These are phyloP conservation scores for Sialia sialis DNA, from an alignment of 2,113 vertebrate genomes.

Conservation along the genomic window DNA sequence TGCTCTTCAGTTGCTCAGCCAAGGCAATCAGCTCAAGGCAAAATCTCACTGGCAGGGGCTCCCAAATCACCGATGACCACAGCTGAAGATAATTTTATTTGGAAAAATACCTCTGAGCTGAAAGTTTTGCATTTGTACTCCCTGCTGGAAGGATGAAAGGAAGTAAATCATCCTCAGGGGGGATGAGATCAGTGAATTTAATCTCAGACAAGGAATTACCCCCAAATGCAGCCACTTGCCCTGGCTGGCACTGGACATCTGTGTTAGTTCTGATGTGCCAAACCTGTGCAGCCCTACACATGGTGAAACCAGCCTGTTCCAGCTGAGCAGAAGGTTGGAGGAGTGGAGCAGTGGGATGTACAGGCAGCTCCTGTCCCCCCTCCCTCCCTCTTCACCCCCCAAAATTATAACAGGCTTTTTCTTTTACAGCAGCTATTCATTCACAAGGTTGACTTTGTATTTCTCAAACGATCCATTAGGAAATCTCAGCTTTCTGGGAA, in stretches of 20 bases:
- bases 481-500: background rate
- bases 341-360: background rate
- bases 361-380: background rate
- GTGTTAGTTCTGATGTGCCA: too few relatives aligned
- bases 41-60: background rate
- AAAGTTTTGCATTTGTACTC: background rate
- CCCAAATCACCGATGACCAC: background rate
- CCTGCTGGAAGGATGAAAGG: background rate
- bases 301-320: background rate
- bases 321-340: background rate
- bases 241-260: rapidly evolving
- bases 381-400: background rate
- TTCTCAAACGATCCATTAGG: background rate
- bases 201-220: background rate
- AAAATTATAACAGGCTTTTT: background rate
- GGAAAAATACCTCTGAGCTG: background rate
- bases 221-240: background rate
- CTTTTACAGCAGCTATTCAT: background rate
- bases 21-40: background rate
- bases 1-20: background rate
- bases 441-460: background rate
- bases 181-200: background rate
- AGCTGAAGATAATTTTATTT: background rate
- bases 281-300: background rate
- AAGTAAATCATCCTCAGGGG: background rate